A percentile compares a stretch with the other conserved stretches of the same genome.
These are phyloP conservation scores for Drosophila triauraria DNA, from an alignment of 1,140 invertebrate species.

Conservation along the genomic window DNA sequence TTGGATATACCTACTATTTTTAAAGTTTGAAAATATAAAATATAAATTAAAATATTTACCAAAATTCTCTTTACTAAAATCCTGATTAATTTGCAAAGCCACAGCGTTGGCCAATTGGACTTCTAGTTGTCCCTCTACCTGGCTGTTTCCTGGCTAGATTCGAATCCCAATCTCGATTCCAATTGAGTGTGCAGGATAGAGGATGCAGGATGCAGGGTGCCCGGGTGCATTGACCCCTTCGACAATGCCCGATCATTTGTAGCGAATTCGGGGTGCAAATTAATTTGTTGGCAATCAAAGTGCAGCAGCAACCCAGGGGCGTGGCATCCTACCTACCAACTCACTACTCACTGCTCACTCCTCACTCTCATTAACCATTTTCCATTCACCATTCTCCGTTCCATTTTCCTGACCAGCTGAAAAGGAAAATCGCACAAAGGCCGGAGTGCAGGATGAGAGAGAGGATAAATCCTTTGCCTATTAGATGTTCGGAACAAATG, in stretches of 20 bases:
- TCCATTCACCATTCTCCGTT: background rate
- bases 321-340: conserved; percentile 1
- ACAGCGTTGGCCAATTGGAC: background rate
- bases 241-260: conserved; percentile 51
- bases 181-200: background rate
- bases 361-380: conserved; percentile 10
- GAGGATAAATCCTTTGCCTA: conserved; percentile 1
- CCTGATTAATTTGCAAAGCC: too few species aligned
- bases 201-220: background rate
- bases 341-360: background rate
- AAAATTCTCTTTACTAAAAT: background rate
- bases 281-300: conserved; percentile 52
- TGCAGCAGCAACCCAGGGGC: conserved; percentile 24
- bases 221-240: conserved; percentile 38
- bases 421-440: conserved; percentile 9
- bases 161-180: conserved; percentile 3
- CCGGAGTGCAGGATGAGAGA: background rate
- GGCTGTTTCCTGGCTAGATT: conserved; percentile 7
- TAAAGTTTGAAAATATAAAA: too few species aligned
- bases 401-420: background rate
- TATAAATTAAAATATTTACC: too few species aligned
- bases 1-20: too few species aligned
- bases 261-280: conserved; percentile 62
- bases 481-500: conserved; percentile 2
- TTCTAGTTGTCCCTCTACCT: background rate